These are phyloP conservation scores for Mythimna impura DNA, from an alignment of 2,888 invertebrate species.

Conservation along the genomic window DNA sequence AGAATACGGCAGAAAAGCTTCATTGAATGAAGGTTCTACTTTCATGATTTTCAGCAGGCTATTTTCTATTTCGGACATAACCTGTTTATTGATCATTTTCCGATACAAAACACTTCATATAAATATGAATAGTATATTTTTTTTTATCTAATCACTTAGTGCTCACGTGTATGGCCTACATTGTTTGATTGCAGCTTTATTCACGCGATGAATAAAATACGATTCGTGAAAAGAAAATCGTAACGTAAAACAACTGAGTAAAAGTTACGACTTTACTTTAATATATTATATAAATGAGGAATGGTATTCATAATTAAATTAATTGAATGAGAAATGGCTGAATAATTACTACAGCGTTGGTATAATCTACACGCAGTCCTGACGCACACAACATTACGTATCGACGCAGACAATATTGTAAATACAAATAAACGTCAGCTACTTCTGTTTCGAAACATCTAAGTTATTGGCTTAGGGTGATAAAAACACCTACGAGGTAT, in stretches of 20 bases:
- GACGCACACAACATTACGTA: constrained; percentile 38
- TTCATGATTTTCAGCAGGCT: neutral
- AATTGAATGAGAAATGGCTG: constrained; percentile 38
- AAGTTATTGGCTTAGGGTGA: constrained; percentile 74
- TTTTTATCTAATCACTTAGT: constrained; percentile 42
- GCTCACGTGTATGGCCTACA: constrained; percentile 27
- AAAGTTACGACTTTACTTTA: neutral
- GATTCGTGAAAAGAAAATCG: neutral
- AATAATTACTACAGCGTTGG: constrained; percentile 32
- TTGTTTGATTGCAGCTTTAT: constrained; percentile 28
- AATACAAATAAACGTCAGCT: constrained; percentile 55
- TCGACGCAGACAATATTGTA: constrained; percentile 37
- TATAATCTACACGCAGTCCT: constrained; percentile 22
- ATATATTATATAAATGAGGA: constrained; percentile 9
- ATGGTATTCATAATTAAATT: constrained; percentile 52
- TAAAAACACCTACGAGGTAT: constrained; percentile 72
- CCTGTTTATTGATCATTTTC: constrained; percentile 36
- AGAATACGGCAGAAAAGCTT: neutral
- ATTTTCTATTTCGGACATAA: constrained; percentile 6
- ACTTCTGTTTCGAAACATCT: constrained; percentile 62
- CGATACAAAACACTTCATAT: constrained; percentile 26
- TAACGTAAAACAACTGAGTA: neutral
- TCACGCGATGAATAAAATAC: constrained; percentile 35
- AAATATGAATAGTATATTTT: constrained; percentile 9
- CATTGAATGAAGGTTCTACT: neutral